Evolutionary conservation across 2,797 vertebrate species (phyloP).

Genomic region (Poecile montanus): DNA sequence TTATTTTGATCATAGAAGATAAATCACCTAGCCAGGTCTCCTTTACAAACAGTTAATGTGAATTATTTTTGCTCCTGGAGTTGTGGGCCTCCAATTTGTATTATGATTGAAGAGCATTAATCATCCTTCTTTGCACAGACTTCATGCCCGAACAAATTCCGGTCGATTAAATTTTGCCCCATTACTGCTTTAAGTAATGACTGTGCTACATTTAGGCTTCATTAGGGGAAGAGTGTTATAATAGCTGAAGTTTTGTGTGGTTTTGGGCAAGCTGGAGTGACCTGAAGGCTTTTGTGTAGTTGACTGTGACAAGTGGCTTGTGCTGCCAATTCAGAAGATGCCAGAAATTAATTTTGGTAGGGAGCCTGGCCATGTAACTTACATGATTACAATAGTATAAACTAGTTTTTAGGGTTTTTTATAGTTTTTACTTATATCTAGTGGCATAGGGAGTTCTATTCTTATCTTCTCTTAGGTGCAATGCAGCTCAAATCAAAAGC

Average conservation of each 20-base stretch:
- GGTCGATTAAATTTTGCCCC: not conserved
- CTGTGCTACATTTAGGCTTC: not conserved
- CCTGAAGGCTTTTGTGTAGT: not conserved
- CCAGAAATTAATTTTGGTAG: not conserved
- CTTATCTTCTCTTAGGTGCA: not conserved
- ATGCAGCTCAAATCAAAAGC: not conserved
- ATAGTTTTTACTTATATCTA: not conserved
- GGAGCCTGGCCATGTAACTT: not conserved
- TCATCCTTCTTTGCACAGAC: not conserved
- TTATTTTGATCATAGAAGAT: not conserved
- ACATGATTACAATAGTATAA: not conserved
- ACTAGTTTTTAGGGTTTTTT: not conserved
- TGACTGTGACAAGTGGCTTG: not conserved
- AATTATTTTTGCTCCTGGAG: not conserved
- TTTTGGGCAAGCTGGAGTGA: not conserved
- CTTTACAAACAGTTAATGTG: not conserved
- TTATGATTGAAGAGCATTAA: not conserved
- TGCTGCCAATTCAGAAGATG: not conserved
- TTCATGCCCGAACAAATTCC: not conserved
- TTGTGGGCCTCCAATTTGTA: not conserved
- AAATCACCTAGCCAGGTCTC: not conserved
- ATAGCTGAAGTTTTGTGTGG: not conserved
- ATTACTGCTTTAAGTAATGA: not conserved
- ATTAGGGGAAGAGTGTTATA: not conserved
- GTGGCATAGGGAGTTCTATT: not conserved